Conservation (phyloP, 2,113 vertebrate genomes). For the Stictonetta naevosa region DNA sequence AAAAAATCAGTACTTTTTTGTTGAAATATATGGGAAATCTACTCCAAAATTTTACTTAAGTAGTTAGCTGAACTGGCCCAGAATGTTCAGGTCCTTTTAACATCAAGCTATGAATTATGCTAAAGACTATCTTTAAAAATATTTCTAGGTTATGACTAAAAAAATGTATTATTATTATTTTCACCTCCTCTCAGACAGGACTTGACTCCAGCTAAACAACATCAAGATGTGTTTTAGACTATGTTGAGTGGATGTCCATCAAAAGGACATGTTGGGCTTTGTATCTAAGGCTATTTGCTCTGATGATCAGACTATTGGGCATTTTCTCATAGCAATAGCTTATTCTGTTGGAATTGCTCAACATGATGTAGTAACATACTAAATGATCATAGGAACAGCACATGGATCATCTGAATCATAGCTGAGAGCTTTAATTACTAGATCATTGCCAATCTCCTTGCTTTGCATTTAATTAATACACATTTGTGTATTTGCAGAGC, state of each 20-base stretch:
- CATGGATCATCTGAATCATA: background rate
- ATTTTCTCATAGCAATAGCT: background rate
- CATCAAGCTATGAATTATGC: background rate
- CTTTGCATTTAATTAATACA: background rate
- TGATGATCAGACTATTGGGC: background rate
- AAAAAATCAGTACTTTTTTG: background rate
- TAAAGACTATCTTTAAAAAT: background rate
- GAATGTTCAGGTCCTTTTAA: background rate
- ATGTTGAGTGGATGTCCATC: background rate
- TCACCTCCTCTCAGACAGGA: background rate
- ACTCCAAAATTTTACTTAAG: background rate
- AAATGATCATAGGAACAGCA: background rate
- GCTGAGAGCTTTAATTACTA: background rate
- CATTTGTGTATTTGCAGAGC: background rate
- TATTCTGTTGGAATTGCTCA: background rate
- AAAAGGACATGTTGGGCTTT: background rate
- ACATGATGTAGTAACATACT: background rate
- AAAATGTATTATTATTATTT: background rate
- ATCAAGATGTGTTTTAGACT: background rate
- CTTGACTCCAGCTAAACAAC: background rate
- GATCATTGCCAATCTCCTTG: background rate
- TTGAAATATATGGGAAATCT: background rate
- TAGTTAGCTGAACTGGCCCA: background rate
- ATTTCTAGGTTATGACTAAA: background rate
- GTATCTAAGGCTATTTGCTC: background rate